These are phyloP conservation scores for Parauchenoglanis punctatus DNA, from an alignment of 2,797 vertebrate species.

Conservation along the genomic window DNA sequence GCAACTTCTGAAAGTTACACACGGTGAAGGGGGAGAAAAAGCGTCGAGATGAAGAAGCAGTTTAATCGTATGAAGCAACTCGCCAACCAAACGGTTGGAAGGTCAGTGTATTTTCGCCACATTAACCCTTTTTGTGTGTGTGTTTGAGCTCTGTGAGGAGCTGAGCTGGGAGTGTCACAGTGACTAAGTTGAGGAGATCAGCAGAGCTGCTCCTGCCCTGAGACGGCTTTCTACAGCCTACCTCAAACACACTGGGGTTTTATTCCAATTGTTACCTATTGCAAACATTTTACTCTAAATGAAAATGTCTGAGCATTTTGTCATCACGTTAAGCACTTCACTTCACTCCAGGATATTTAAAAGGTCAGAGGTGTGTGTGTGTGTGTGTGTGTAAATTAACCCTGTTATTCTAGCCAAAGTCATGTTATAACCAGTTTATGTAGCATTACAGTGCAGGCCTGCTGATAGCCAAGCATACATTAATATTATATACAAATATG, in stretches of 20 bases:
- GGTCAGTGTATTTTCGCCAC: conserved; percentile 71
- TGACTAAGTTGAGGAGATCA: neutral
- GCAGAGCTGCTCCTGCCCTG: neutral
- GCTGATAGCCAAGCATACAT: neutral
- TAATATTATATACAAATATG: neutral
- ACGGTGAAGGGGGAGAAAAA: conserved; percentile 27
- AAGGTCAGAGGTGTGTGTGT: neutral
- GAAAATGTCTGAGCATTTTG: neutral
- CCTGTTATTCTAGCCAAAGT: neutral
- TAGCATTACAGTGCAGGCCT: neutral
- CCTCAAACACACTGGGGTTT: neutral
- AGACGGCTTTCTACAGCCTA: neutral
- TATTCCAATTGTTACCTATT: too few relatives aligned
- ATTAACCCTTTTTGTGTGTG: neutral
- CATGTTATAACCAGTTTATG: neutral
- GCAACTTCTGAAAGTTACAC: conserved; percentile 58
- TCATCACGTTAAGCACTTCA: neutral
- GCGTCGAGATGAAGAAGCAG: conserved; percentile 89
- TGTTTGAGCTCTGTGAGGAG: too few relatives aligned
- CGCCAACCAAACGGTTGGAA: conserved; percentile 96
- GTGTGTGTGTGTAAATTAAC: neutral
- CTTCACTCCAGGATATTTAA: too few relatives aligned
- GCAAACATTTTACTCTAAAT: too few relatives aligned
- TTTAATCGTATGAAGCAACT: conserved; percentile 96
- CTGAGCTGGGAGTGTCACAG: conserved; percentile 38